Conservation (phyloP, 2,888 invertebrate genomes). For the Erpobdella octoculata region DNA sequence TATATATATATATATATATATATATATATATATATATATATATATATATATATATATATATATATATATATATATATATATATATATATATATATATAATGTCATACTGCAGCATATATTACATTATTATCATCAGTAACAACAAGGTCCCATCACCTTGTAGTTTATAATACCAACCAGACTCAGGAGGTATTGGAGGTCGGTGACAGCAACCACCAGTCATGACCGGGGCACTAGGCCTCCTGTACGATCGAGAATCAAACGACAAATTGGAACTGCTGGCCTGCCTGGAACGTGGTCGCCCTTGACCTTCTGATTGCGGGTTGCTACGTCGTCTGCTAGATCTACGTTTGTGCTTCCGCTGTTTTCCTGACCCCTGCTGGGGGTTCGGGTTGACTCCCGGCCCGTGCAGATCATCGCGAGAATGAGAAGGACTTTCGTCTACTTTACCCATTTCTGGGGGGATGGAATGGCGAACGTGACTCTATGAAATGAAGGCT, state of each 20-base stretch:
- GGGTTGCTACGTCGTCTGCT: constrained; percentile 21
- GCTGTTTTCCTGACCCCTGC: not conserved
- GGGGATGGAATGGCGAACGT: no score
- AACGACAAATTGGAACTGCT: not conserved
- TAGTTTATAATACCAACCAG: constrained; percentile 11
- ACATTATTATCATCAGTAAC: no score
- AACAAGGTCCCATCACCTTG: no score
- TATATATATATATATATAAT: not conserved
- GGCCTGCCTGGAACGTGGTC: not conserved
- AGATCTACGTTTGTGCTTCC: constrained; percentile 3
- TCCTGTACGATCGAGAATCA: constrained; percentile 2
- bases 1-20: not conserved
- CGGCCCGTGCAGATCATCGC: not conserved
- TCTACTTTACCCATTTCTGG: not conserved
- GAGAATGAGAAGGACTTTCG: not conserved
- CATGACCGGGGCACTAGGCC: not conserved
- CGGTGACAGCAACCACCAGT: constrained; percentile 6
- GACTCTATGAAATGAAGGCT: no score
- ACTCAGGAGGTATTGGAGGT: constrained; percentile 16
- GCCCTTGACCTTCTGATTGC: not conserved
- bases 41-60: not conserved
- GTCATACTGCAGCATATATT: no score
- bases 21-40: constrained; percentile 4
- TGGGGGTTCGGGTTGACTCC: not conserved
- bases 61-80: not conserved